Conservation (phyloP, 2,888 invertebrate species). For the Cryptophagus acutangulus region DNA sequence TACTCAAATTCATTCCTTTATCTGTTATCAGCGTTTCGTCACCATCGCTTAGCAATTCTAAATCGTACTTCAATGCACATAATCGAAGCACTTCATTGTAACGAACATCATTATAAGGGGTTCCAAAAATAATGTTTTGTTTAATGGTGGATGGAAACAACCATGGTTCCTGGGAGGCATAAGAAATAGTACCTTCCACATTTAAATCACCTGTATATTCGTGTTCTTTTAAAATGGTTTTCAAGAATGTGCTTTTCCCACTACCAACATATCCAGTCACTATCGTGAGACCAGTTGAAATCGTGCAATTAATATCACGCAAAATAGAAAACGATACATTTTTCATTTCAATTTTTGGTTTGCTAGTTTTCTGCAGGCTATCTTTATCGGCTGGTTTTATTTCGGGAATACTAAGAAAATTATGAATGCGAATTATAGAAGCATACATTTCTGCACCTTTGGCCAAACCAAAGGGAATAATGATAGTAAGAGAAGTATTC, state of each 20-base stretch:
- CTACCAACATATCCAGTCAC: slow-evolving; percentile 62
- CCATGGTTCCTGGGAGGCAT: slow-evolving; percentile 61
- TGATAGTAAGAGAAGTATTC: not conserved
- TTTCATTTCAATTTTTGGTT: slow-evolving; percentile 6
- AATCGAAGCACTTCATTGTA: slow-evolving; percentile 57
- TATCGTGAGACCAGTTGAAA: slow-evolving; percentile 48
- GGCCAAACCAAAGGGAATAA: slow-evolving; percentile 16
- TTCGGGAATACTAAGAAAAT: no score
- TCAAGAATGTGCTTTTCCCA: slow-evolving; percentile 53
- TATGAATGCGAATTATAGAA: slow-evolving; percentile 15
- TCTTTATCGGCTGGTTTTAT: slow-evolving; percentile 8
- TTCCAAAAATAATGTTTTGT: slow-evolving; percentile 74
- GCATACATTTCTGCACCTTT: slow-evolving; percentile 18
- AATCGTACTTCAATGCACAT: slow-evolving; percentile 61
- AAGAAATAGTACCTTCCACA: slow-evolving; percentile 50
- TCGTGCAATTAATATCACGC: slow-evolving; percentile 43
- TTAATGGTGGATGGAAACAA: slow-evolving; percentile 55
- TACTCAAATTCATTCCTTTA: slow-evolving; percentile 69
- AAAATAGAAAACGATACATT: slow-evolving; percentile 34
- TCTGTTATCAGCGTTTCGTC: slow-evolving; percentile 75
- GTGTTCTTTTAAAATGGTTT: slow-evolving; percentile 44
- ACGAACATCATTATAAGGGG: slow-evolving; percentile 52
- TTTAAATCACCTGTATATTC: slow-evolving; percentile 38
- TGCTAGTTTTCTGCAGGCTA: not conserved
- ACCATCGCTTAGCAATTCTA: slow-evolving; percentile 65